phyloP scores from a whole-genome alignment of 2,113 vertebrate genomes.

The Caranx ignobilis region DNA sequence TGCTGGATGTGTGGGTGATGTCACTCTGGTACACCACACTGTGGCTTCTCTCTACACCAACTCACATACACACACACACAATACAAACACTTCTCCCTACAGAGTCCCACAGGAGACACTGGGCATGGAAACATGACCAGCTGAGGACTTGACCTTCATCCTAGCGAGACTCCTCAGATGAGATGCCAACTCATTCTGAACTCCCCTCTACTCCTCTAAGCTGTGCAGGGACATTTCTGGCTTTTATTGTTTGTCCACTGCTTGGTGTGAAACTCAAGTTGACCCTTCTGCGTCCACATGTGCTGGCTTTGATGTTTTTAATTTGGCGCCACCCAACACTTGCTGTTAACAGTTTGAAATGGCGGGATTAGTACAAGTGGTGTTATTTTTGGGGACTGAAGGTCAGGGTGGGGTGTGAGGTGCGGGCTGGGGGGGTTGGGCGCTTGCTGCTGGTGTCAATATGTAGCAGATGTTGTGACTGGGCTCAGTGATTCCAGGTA shows the following conservation, averaged over 20 bases:
- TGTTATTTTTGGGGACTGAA: slow-evolving; percentile 27
- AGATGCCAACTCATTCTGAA: slow-evolving; percentile 64
- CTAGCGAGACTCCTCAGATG: slow-evolving; percentile 61
- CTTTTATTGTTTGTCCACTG: slow-evolving; percentile 42
- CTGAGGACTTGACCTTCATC: slow-evolving; percentile 61
- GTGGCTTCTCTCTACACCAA: slow-evolving; percentile 29
- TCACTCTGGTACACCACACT: slow-evolving; percentile 54
- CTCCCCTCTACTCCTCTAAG: slow-evolving; percentile 49
- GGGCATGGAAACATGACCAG: slow-evolving; percentile 54
- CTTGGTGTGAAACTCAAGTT: slow-evolving; percentile 49
- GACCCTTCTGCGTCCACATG: slow-evolving; percentile 58
- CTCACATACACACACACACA: slow-evolving; percentile 20
- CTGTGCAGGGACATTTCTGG: slow-evolving; percentile 26
- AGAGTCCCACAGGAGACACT: slow-evolving; percentile 14
- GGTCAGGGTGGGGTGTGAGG: slow-evolving; percentile 15
- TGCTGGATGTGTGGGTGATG: slow-evolving; percentile 59
- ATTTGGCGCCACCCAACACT: slow-evolving; percentile 54
- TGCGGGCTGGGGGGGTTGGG: slow-evolving; percentile 11
- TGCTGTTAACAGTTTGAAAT: slow-evolving; percentile 68
- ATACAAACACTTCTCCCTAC: slow-evolving; percentile 25
- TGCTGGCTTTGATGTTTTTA: slow-evolving; percentile 69
- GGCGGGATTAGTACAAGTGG: slow-evolving; percentile 41
- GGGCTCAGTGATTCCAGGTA: slow-evolving; percentile 15
- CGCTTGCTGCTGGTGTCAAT: slow-evolving; percentile 20
- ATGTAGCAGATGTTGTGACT: slow-evolving; percentile 52